phyloP scores from a whole-genome alignment of 2,797 vertebrate species.

The Rhodeus uyekii region DNA sequence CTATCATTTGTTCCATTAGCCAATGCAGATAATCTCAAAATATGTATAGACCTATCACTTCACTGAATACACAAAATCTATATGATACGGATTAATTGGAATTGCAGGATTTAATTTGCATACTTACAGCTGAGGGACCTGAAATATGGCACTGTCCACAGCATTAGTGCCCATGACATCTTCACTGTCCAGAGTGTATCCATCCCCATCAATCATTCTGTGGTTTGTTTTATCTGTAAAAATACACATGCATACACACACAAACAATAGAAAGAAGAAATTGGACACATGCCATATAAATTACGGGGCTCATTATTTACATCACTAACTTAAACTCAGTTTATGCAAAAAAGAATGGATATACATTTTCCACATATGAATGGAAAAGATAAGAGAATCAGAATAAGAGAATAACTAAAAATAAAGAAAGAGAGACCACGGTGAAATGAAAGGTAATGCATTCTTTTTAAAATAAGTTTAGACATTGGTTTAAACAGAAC shows the following conservation, averaged over 20 bases:
- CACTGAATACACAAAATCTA: background rate
- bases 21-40: background rate
- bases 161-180: conserved; percentile 82
- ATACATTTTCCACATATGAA: conserved; percentile 5
- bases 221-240: conserved; percentile 86
- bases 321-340: background rate
- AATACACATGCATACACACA: conserved; percentile 59
- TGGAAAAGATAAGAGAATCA: background rate
- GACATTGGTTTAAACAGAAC: background rate
- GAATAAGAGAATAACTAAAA: background rate
- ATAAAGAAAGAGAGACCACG: background rate
- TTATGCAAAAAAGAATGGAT: background rate
- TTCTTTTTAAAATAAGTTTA: background rate
- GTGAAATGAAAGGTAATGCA: conserved; percentile 26
- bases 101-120: background rate
- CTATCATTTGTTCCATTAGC: background rate
- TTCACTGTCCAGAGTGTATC: conserved; percentile 88
- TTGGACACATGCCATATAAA: background rate
- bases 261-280: background rate
- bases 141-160: conserved; percentile 91
- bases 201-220: conserved; percentile 72
- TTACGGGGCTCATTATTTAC: background rate
- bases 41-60: background rate
- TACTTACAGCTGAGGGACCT: conserved; percentile 93
- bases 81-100: background rate